Evolutionary conservation across 2,113 vertebrate genomes (phyloP), one percentile per base, ranked within the genome.

Genomic region (Callaeas wilsoni): DNA sequence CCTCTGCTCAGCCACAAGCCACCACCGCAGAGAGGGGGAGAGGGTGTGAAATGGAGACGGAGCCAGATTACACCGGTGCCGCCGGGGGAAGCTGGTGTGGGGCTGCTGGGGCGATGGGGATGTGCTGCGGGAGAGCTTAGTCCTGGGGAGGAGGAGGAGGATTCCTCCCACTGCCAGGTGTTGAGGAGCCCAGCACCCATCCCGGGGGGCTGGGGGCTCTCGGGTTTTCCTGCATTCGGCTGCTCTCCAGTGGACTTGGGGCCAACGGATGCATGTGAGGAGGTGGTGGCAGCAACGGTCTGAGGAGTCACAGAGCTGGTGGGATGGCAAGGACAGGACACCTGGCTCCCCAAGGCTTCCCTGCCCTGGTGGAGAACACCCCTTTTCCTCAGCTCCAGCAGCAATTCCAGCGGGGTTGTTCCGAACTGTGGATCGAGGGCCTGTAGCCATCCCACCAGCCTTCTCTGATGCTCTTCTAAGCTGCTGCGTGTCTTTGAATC

Each of bases 1-100:
- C 91, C 87, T 82, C 69, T 65, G 78, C 91, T 95, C 74, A 89
- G 94, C 49, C 94, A 91, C 65, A 4, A 94, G 12, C 89, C 92
- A 22, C 93, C 93, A 74, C 52, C 74, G 16, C 89, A 65, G 91
- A 25, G 90, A 93, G 95, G 91, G 91, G 78, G 94, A 94, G 96
- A 82, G 95, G 35, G 93, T 82, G 94, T 62, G 94, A 93, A 94
- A 83, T 4, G 16, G 70, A 46, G 95, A 16, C 1, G 46, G 78
- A 91, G 84, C 89, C 69, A 39, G 76, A 39, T 60, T 16, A 11
- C 2, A 6, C 47, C 2, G 8, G 60, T 16, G 4, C 15, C 59
- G 47, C 12, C 1, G 62, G 79, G 86, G 71, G 76, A 20, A 77
- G 75, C 65, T 71, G 94, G 37, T 5, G 27, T 56, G 41, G 89